Evolutionary conservation across 2,888 invertebrate species (phyloP).

Genomic region (Drosophila cognata): DNA sequence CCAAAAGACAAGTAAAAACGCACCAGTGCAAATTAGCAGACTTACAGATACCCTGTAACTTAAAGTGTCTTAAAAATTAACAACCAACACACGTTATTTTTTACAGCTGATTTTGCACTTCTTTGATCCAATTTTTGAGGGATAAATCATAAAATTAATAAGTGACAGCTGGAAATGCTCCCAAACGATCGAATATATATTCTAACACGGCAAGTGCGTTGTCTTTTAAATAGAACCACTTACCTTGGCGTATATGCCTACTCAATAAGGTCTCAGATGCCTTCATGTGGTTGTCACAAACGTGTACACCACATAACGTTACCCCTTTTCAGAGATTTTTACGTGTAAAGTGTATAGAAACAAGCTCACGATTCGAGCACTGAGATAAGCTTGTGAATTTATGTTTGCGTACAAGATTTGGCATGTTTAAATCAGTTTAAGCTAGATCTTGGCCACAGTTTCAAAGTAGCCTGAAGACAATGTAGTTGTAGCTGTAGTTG

Average conservation of each 20-base stretch:
- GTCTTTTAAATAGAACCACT: background rate
- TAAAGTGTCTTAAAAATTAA: background rate
- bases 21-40: background rate
- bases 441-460: constrained; percentile 40
- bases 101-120: background rate
- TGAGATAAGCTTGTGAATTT: constrained; percentile 72
- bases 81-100: background rate
- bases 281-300: background rate
- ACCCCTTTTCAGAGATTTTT: background rate
- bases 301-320: background rate
- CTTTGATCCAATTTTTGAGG: background rate
- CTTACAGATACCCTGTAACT: constrained; percentile 28
- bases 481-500: constrained; percentile 17
- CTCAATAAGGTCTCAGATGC: background rate
- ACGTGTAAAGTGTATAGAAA: constrained; percentile 47
- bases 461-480: constrained; percentile 14
- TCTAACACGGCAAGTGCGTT: background rate
- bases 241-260: background rate
- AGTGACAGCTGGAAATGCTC: background rate
- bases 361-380: constrained; percentile 72
- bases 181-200: background rate
- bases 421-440: constrained; percentile 56
- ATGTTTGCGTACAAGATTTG: constrained; percentile 68
- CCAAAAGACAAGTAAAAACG: background rate
- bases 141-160: background rate